phyloP scores from a whole-genome alignment of 2,888 invertebrate genomes.

The Drosophila aldrichi region DNA sequence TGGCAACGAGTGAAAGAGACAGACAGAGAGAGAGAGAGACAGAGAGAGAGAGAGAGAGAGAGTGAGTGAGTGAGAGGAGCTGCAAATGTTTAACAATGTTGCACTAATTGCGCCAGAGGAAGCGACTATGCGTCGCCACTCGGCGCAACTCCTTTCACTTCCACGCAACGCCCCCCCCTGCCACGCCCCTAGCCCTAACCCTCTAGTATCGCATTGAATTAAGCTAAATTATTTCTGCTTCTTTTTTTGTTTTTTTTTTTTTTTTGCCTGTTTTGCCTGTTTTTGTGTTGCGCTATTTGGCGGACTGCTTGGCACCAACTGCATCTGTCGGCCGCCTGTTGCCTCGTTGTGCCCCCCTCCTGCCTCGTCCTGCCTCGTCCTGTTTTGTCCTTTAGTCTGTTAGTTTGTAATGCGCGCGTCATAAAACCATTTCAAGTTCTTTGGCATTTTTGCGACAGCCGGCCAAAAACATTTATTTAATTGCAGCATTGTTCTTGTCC shows the following conservation, averaged over 20 bases:
- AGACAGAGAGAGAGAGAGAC: slow-evolving; percentile 16
- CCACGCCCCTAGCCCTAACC: neutral
- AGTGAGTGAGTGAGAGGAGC: slow-evolving; percentile 7
- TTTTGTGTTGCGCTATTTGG: slow-evolving; percentile 51
- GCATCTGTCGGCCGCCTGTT: slow-evolving; percentile 50
- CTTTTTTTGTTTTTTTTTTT: neutral
- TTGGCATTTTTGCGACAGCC: slow-evolving; percentile 53
- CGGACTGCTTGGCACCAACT: slow-evolving; percentile 70
- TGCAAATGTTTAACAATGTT: slow-evolving; percentile 75
- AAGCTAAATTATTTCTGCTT: slow-evolving; percentile 70
- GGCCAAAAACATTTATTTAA: slow-evolving; percentile 66
- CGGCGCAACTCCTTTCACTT: slow-evolving; percentile 30
- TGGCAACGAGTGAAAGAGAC: slow-evolving; percentile 18
- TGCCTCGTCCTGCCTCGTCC: slow-evolving; percentile 1
- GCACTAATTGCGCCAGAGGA: slow-evolving; percentile 83
- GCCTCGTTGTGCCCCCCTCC: neutral
- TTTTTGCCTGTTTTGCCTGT: slow-evolving; percentile 38
- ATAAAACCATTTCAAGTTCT: slow-evolving; percentile 58
- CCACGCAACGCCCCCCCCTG: neutral
- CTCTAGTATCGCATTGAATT: slow-evolving; percentile 61
- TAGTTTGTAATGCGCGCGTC: slow-evolving; percentile 44
- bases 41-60: neutral
- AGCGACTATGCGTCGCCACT: slow-evolving; percentile 63
- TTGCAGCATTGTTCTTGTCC: slow-evolving; percentile 55
- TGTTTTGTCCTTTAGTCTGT: slow-evolving; percentile 8